Evolutionary conservation across 2,797 vertebrate genomes (phyloP).

Genomic region (Mormyrus proboscirostris): DNA sequence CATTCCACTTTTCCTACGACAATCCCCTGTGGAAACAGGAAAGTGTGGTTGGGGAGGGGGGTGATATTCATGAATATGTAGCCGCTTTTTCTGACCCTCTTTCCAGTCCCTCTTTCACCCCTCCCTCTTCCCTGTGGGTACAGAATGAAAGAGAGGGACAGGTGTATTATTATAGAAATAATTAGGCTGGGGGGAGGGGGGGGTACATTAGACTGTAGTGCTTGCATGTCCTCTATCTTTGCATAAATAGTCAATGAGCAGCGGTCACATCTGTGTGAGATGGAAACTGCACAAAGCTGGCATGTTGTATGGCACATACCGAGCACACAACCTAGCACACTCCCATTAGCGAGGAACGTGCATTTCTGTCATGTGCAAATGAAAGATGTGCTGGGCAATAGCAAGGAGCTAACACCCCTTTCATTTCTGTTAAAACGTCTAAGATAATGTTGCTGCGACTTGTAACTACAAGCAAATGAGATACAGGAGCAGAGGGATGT

Average conservation of each 20-base stretch:
- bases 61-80: slow-evolving; percentile 45
- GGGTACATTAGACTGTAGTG: slow-evolving; percentile 7
- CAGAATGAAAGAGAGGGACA: slow-evolving; percentile 47
- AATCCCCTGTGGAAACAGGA: slow-evolving; percentile 30
- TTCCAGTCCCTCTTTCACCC: neutral
- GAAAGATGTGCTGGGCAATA: neutral
- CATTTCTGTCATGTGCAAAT: neutral
- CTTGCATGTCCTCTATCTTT: neutral
- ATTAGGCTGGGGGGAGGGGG: slow-evolving; percentile 44
- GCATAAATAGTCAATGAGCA: slow-evolving; percentile 16
- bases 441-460: neutral
- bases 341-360: neutral
- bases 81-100: slow-evolving; percentile 10
- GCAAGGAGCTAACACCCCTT: neutral
- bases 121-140: slow-evolving; percentile 21
- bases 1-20: slow-evolving; percentile 31
- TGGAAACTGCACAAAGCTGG: neutral
- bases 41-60: slow-evolving; percentile 18
- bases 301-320: neutral
- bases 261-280: neutral
- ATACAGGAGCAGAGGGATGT: neutral
- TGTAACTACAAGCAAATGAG: neutral
- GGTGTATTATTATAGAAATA: slow-evolving; percentile 55
- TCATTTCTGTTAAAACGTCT: neutral
- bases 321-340: neutral